Conservation (phyloP, 2,888 invertebrate species). For the Taphrorychus bicolor region DNA sequence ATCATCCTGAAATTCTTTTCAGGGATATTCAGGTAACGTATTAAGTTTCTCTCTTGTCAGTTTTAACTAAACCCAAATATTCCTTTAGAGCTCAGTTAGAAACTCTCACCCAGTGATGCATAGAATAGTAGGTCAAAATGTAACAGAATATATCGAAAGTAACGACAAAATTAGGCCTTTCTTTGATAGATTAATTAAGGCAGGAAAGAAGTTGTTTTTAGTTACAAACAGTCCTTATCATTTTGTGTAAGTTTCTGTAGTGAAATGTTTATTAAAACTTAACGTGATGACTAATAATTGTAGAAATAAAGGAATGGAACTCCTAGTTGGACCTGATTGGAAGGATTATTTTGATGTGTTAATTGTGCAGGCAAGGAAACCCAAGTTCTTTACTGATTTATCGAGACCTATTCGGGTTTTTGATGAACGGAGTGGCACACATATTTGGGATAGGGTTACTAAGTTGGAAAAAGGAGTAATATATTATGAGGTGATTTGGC, state of each 20-base stretch:
- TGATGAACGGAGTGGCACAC: constrained; percentile 79
- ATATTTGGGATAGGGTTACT: constrained; percentile 91
- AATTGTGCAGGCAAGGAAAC: constrained; percentile 94
- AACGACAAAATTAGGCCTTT: constrained; percentile 76
- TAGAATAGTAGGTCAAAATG: constrained; percentile 81
- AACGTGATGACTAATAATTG: constrained; percentile 42
- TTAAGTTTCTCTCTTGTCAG: too few species aligned
- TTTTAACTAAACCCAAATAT: not conserved
- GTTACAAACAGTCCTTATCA: constrained; percentile 97
- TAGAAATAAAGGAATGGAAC: constrained; percentile 91
- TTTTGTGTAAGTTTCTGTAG: constrained; percentile 67
- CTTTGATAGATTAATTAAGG: constrained; percentile 75
- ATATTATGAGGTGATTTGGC: constrained; percentile 78
- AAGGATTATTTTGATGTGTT: constrained; percentile 91
- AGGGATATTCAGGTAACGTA: constrained; percentile 89
- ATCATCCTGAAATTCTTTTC: constrained; percentile 94
- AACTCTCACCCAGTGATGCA: constrained; percentile 91
- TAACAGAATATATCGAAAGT: constrained; percentile 79
- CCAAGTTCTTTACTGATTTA: constrained; percentile 93
- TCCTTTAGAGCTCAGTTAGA: constrained; percentile 80
- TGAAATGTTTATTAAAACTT: not conserved
- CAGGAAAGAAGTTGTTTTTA: constrained; percentile 88
- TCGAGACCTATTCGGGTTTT: constrained; percentile 90
- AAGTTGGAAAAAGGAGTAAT: constrained; percentile 86
- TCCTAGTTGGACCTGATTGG: constrained; percentile 89